A percentile compares a stretch with the other conserved stretches of the same genome.
Conservation (phyloP, 2,888 invertebrate genomes). For the Reticulitermes lucifugus region DNA sequence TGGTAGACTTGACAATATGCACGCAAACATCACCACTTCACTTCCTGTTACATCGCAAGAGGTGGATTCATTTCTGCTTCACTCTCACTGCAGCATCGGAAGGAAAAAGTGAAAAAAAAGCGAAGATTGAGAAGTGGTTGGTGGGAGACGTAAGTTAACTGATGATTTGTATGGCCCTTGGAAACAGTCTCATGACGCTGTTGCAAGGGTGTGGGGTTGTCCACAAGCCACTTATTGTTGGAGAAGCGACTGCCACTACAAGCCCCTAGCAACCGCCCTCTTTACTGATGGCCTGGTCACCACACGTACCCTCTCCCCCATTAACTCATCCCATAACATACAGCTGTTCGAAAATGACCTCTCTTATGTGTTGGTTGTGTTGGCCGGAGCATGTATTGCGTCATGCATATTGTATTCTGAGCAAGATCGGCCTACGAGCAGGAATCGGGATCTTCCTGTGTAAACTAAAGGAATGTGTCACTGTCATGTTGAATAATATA, state of each 20-base stretch:
- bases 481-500: too few species aligned
- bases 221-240: slow-evolving; percentile 27
- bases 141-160: slow-evolving; percentile 7
- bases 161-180: slow-evolving; percentile 27
- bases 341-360: slow-evolving; percentile 34
- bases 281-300: slow-evolving; percentile 5
- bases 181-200: slow-evolving; percentile 10
- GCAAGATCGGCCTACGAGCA: background rate
- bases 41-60: background rate
- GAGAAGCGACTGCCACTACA: slow-evolving; percentile 20
- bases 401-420: background rate
- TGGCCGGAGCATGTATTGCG: background rate
- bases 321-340: slow-evolving; percentile 24
- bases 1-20: background rate
- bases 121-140: background rate
- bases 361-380: slow-evolving; percentile 28
- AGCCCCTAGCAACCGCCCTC: background rate
- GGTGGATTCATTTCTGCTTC: background rate
- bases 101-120: background rate
- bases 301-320: background rate
- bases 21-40: background rate
- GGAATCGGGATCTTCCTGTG: too few species aligned
- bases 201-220: slow-evolving; percentile 19
- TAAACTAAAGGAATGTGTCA: too few species aligned
- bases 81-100: background rate